A percentile compares a stretch with the other conserved stretches of the same genome.
Conservation (phyloP, 2,113 vertebrate species). For the Tinamus guttatus region DNA sequence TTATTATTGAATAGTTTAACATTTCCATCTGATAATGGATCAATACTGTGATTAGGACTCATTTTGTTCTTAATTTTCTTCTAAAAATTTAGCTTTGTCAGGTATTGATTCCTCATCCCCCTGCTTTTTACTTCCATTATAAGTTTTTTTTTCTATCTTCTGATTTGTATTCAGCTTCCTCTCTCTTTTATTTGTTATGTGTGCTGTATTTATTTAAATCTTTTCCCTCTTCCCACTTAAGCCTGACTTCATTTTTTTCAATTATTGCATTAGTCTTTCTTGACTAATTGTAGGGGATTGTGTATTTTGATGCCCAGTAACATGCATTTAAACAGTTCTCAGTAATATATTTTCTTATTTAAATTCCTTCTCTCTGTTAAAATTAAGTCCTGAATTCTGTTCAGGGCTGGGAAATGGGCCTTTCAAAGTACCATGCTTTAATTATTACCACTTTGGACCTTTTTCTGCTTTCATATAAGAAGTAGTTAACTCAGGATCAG, state of each 20-base stretch:
- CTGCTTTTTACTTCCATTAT: not conserved
- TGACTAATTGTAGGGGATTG: not conserved
- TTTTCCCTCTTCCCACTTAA: not conserved
- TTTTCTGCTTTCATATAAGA: not conserved
- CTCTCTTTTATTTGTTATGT: not conserved
- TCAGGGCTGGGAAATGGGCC: not conserved
- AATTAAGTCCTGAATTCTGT: not conserved
- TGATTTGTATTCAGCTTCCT: not conserved
- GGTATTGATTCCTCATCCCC: not conserved
- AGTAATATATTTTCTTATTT: not conserved
- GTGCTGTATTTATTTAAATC: not conserved
- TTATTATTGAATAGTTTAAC: constrained; percentile 31
- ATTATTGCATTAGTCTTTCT: not conserved
- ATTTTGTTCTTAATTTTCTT: constrained; percentile 4
- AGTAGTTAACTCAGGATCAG: not conserved
- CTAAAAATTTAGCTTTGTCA: not conserved
- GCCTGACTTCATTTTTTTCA: not conserved
- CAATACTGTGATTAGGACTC: not conserved
- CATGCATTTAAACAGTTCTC: not conserved
- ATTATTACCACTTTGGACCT: not conserved
- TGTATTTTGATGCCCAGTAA: not conserved
- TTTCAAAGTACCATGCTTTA: not conserved
- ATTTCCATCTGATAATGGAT: constrained; percentile 22
- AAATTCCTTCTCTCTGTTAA: not conserved
- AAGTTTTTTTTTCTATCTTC: not conserved